Evolutionary conservation across 2,113 vertebrate species (phyloP).

Genomic region (Lampris megalopsis): DNA sequence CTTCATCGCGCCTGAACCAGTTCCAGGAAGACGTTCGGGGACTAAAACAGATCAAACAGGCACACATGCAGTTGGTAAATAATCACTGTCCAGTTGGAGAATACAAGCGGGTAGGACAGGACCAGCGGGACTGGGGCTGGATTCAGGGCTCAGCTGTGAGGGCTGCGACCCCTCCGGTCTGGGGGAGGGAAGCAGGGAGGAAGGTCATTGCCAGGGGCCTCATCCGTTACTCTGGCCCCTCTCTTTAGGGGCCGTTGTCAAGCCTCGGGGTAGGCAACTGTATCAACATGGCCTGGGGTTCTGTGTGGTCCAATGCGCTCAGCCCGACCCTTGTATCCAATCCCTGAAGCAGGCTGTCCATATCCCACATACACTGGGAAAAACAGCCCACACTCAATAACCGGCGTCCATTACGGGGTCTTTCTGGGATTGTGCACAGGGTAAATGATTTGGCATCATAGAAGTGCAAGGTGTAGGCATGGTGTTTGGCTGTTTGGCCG

Average conservation of each 20-base stretch:
- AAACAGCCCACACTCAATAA: slow-evolving; percentile 75
- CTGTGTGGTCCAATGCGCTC: slow-evolving; percentile 49
- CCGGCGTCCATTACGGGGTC: slow-evolving; percentile 34
- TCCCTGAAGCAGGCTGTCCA: slow-evolving; percentile 60
- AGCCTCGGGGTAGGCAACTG: slow-evolving; percentile 78
- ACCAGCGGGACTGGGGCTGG: slow-evolving; percentile 33
- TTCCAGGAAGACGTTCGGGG: slow-evolving; percentile 21
- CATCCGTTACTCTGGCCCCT: slow-evolving; percentile 57
- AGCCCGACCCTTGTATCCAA: slow-evolving; percentile 62
- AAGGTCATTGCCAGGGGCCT: slow-evolving; percentile 49
- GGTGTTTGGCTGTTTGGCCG: neutral
- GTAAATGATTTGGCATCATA: slow-evolving; percentile 31
- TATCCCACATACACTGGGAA: slow-evolving; percentile 63
- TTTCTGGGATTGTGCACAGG: slow-evolving; percentile 15
- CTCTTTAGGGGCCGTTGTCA: slow-evolving; percentile 76
- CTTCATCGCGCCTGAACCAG: slow-evolving; percentile 3
- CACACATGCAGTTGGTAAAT: slow-evolving; percentile 41
- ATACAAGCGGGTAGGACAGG: slow-evolving; percentile 24
- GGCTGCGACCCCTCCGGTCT: slow-evolving; percentile 23
- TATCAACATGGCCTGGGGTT: slow-evolving; percentile 71
- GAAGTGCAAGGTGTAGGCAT: slow-evolving; percentile 14
- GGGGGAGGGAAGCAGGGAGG: slow-evolving; percentile 36
- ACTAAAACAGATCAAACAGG: slow-evolving; percentile 27
- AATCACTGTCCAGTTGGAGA: slow-evolving; percentile 29
- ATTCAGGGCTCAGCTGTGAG: slow-evolving; percentile 63